Conservation (phyloP, 2,888 invertebrate genomes). For the Yponomeuta malinellus region DNA sequence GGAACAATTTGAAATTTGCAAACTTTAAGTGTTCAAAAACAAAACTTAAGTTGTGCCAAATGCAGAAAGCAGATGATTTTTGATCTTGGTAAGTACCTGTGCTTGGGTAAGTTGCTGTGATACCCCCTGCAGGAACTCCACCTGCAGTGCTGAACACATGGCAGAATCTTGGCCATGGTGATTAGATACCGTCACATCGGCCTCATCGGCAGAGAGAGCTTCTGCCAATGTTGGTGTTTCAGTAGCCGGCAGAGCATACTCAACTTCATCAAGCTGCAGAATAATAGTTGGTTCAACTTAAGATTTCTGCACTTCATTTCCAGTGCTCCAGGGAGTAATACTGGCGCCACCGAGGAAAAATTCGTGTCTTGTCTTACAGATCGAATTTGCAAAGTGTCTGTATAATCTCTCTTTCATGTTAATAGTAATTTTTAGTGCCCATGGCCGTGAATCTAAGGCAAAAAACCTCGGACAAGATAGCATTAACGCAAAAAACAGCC, state of each 20-base stretch:
- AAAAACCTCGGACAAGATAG: too few relatives aligned
- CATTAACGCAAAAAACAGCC: too few relatives aligned
- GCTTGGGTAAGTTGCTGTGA: conserved; percentile 93
- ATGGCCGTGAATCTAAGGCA: too few relatives aligned
- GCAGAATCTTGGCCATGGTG: conserved; percentile 37
- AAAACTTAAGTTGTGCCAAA: too few relatives aligned
- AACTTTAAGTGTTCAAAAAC: too few relatives aligned
- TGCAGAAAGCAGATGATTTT: neutral
- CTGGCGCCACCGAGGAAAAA: too few relatives aligned
- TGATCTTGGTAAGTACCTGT: conserved; percentile 65
- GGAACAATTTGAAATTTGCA: conserved; percentile 29
- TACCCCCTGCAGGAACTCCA: conserved; percentile 86
- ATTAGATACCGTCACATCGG: conserved; percentile 32
- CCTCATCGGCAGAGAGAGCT: conserved; percentile 49
- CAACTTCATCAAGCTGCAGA: conserved; percentile 63
- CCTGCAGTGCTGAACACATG: conserved; percentile 60
- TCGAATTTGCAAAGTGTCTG: too few relatives aligned
- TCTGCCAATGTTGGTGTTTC: conserved; percentile 65
- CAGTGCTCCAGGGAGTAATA: too few relatives aligned
- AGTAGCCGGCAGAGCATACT: conserved; percentile 65
- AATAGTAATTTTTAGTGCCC: too few relatives aligned
- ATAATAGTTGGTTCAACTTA: neutral
- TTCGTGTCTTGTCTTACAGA: too few relatives aligned
- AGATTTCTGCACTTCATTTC: neutral
- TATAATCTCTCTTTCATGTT: too few relatives aligned